Conservation (phyloP, 2,888 invertebrate genomes). For the Argyresthia albistria region DNA sequence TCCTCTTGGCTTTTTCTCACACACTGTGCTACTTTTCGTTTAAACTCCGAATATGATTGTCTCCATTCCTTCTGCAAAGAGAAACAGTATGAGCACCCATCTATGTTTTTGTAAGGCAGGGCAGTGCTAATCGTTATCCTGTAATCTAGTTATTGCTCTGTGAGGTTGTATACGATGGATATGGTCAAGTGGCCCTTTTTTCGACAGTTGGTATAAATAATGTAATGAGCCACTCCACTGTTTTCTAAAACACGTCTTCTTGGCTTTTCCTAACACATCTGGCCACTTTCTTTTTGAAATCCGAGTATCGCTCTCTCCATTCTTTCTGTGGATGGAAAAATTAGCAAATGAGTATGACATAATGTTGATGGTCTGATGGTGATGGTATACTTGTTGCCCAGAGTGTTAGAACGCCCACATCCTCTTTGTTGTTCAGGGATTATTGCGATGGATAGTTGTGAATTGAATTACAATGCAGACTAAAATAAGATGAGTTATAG, state of each 20-base stretch:
- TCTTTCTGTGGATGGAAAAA: slow-evolving; percentile 87
- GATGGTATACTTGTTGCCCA: no score
- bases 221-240: slow-evolving; percentile 38
- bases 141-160: slow-evolving; percentile 1
- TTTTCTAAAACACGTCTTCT: slow-evolving; percentile 94
- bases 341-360: slow-evolving; percentile 8
- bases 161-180: slow-evolving; percentile 14
- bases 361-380: no score
- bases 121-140: slow-evolving; percentile 3
- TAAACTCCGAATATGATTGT: slow-evolving; percentile 97
- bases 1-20: slow-evolving; percentile 99
- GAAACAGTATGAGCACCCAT: slow-evolving; percentile 53
- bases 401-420: no score
- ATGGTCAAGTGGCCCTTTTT: slow-evolving; percentile 52
- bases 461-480: no score
- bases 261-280: slow-evolving; percentile 99
- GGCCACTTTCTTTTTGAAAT: slow-evolving; percentile 98
- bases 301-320: slow-evolving; percentile 97
- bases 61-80: slow-evolving; percentile 96
- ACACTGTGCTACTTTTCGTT: slow-evolving; percentile 97
- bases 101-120: slow-evolving; percentile 19
- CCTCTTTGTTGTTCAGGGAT: no score
- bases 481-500: no score
- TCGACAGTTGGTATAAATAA: slow-evolving; percentile 30
- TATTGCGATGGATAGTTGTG: no score